Base-by-base conservation (phyloP, 2,113 vertebrate genomes). In the Macrotis lagotis region DNA sequence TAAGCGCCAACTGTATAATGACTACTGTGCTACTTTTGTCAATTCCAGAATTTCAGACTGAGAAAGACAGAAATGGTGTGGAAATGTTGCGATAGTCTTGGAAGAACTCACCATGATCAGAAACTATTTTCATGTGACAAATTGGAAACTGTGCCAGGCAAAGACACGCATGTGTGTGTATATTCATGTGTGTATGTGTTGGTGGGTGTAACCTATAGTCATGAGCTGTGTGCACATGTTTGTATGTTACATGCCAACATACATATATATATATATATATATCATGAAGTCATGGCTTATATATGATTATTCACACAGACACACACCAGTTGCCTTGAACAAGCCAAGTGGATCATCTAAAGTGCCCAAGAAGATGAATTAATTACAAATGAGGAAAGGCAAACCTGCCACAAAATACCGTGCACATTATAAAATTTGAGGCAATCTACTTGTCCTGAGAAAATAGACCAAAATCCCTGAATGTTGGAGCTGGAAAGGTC, bases 271-370 rank as follows among this genome's bases (percentile, higher is more conserved):
- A 4, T 83, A 7, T 8, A 22, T 83, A 14, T 1, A 37, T 37
- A 37, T 12, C 31, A 37, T 16, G 5, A 1, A 44, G 16, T 6
- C 31, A 66, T n/a, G 16, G n/a, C 59, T 14, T 66, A 37, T 16
- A 37, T 66, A 24, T 66, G 12, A 7, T 16, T 14, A 66, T 16
- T 16, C 12, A 66, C 59, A n/a, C 16, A 66, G 2, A 3, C 55
- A 31, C 55, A 31, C 28, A 31, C 2, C 31, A 74, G 44, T 22
- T 7, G 66, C 66, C 16, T 74, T 74, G 37, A 88, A 24, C 51
- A 49, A 95, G 14, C 96, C 49, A 66, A 95, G 74, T 44, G 93
- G 94, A 95, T 92, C 55, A 93, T 50, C 90, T 48, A 95, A 91
- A 92, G 89, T 44, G 16, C 8, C 90, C 52, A 91, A 51, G 50